These are phyloP conservation scores for Drosophila littoralis DNA, from an alignment of 1,140 invertebrate genomes.

Conservation along the genomic window DNA sequence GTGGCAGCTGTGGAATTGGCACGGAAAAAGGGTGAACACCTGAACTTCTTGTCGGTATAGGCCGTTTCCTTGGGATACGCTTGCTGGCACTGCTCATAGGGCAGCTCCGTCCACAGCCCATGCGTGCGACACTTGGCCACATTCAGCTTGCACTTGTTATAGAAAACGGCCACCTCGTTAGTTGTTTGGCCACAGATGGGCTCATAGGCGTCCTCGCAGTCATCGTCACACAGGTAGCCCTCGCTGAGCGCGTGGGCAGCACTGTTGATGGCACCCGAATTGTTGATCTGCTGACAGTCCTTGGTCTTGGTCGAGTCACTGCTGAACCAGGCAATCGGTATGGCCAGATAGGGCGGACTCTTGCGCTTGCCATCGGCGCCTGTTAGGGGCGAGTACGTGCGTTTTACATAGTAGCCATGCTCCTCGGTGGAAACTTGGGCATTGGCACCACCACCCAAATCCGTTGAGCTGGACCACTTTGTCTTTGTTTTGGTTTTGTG, in stretches of 20 bases:
- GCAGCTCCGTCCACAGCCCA: constrained; percentile 66
- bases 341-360: constrained; percentile 73
- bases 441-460: constrained; percentile 40
- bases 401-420: constrained; percentile 81
- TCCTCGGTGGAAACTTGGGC: constrained; percentile 74
- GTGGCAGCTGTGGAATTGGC: constrained; percentile 33
- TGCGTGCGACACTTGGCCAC: constrained; percentile 81
- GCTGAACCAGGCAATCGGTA: constrained; percentile 78
- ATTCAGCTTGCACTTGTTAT: constrained; percentile 74
- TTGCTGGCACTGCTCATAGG: constrained; percentile 66
- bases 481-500: constrained; percentile 76
- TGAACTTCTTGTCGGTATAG: constrained; percentile 75
- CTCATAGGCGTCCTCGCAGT: constrained; percentile 70
- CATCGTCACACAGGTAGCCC: constrained; percentile 79
- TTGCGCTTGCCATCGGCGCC: constrained; percentile 27
- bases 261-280: constrained; percentile 64
- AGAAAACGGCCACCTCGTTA: constrained; percentile 75
- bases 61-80: constrained; percentile 68
- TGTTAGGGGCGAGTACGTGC: constrained; percentile 56
- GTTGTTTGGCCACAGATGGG: constrained; percentile 74
- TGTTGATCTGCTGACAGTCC: constrained; percentile 51
- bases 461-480: constrained; percentile 75
- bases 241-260: constrained; percentile 59
- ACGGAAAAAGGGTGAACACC: constrained; percentile 63
- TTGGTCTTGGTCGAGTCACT: constrained; percentile 40